Percentiles rank a stretch among this genome's conserved stretches.
These are phyloP conservation scores for Mugil cephalus DNA, from an alignment of 2,113 vertebrate genomes.

Conservation along the genomic window DNA sequence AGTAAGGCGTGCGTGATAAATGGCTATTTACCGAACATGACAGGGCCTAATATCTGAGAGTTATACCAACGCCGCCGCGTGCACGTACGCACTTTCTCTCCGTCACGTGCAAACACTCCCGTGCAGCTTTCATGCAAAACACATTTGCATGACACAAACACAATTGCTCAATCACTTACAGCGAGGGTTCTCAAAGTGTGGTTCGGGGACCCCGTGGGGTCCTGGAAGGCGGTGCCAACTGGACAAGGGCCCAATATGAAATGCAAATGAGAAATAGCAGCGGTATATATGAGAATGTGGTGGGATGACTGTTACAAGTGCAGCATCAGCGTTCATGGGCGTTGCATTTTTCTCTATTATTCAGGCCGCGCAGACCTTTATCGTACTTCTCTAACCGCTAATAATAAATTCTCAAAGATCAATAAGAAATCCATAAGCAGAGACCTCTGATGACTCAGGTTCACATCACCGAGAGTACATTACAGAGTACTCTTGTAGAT, in stretches of 20 bases:
- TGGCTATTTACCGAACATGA: slow-evolving; percentile 82
- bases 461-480: slow-evolving; percentile 3
- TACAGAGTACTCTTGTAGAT: slow-evolving; percentile 7
- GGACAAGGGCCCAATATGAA: not conserved
- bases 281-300: no score
- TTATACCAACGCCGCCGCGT: slow-evolving; percentile 51
- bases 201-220: not conserved
- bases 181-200: slow-evolving; percentile 11
- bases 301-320: not conserved
- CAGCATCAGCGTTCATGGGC: not conserved
- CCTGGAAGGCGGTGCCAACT: not conserved
- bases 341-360: not conserved
- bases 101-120: slow-evolving; percentile 4
- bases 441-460: slow-evolving; percentile 28
- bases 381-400: slow-evolving; percentile 5
- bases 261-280: not conserved
- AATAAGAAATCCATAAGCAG: slow-evolving; percentile 43
- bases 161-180: slow-evolving; percentile 20
- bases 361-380: not conserved
- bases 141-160: slow-evolving; percentile 22
- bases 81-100: slow-evolving; percentile 8
- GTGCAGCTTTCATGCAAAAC: slow-evolving; percentile 25
- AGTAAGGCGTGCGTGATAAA: slow-evolving; percentile 76
- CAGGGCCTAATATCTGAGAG: slow-evolving; percentile 72
- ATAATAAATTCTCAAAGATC: slow-evolving; percentile 44